Conservation (phyloP, 2,113 vertebrate genomes). For the Pterocles gutturalis region DNA sequence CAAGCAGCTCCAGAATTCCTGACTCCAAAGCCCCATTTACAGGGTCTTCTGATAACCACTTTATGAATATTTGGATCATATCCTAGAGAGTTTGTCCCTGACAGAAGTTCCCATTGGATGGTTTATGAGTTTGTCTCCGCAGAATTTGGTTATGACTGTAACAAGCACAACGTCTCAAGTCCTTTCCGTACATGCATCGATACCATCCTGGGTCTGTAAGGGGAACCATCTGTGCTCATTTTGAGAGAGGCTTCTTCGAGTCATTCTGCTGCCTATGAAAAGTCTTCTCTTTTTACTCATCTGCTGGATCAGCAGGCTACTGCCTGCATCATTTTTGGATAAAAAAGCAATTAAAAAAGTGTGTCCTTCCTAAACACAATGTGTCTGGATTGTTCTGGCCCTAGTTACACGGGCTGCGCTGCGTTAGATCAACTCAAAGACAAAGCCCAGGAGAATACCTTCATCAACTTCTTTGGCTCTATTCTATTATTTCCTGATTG, state of each 20-base stretch:
- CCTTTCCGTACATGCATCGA: background rate
- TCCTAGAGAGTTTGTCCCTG: background rate
- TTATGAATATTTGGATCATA: background rate
- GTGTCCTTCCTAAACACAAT: background rate
- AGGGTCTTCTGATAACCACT: background rate
- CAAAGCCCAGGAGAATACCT: background rate
- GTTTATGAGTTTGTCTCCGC: background rate
- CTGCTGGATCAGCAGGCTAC: background rate
- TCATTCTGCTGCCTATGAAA: background rate
- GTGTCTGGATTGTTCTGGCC: background rate
- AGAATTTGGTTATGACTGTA: background rate
- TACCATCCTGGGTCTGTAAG: background rate
- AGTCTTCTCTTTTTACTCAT: background rate
- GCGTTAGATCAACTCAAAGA: background rate
- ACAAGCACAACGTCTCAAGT: background rate
- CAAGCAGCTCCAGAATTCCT: background rate
- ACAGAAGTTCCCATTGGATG: background rate
- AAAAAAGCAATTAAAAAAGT: background rate
- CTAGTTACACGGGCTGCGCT: background rate
- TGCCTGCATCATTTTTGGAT: background rate
- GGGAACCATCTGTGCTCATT: background rate
- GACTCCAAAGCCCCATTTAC: background rate
- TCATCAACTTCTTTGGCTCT: background rate
- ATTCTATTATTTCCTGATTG: constrained; percentile 38
- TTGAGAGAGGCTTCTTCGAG: background rate